These are phyloP conservation scores for Petrosia ficiformis DNA, from an alignment of 37 sponge, comb jelly and placozoan genomes.

Conservation along the genomic window DNA sequence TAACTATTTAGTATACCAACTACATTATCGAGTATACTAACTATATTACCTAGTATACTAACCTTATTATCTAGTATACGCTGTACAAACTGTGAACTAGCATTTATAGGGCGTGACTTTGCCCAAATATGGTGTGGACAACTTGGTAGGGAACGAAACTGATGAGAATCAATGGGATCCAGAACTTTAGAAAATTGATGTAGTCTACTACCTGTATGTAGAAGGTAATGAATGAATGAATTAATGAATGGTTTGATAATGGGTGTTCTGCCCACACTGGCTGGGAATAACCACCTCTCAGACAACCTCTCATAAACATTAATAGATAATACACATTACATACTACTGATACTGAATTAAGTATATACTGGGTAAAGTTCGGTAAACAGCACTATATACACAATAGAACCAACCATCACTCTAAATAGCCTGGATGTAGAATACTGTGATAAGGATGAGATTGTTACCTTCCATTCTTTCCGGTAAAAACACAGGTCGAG, in stretches of 20 bases:
- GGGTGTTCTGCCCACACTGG: too few species aligned
- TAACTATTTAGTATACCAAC: too few species aligned
- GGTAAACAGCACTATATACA: background rate
- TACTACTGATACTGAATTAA: too few species aligned
- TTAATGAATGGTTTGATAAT: background rate
- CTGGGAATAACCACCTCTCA: too few species aligned
- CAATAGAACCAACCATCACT: background rate
- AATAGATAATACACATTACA: background rate
- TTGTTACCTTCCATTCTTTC: conserved; percentile 58
- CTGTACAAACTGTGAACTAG: background rate
- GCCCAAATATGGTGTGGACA: conserved; percentile 73
- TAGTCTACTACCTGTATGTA: conserved; percentile 55
- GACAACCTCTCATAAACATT: background rate
- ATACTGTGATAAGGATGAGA: too few species aligned
- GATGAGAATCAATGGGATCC: conserved; percentile 23
- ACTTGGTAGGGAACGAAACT: conserved; percentile 38
- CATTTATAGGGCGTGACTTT: conserved; percentile 72
- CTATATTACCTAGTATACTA: too few species aligned
- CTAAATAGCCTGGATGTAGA: too few species aligned
- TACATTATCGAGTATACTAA: too few species aligned
- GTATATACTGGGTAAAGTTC: too few species aligned
- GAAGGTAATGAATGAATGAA: background rate
- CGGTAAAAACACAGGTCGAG: conserved; percentile 38
- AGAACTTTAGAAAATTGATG: conserved; percentile 73
- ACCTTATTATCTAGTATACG: background rate